These are phyloP conservation scores for Spodoptera litura DNA, from an alignment of 1,140 invertebrate species.

Conservation along the genomic window DNA sequence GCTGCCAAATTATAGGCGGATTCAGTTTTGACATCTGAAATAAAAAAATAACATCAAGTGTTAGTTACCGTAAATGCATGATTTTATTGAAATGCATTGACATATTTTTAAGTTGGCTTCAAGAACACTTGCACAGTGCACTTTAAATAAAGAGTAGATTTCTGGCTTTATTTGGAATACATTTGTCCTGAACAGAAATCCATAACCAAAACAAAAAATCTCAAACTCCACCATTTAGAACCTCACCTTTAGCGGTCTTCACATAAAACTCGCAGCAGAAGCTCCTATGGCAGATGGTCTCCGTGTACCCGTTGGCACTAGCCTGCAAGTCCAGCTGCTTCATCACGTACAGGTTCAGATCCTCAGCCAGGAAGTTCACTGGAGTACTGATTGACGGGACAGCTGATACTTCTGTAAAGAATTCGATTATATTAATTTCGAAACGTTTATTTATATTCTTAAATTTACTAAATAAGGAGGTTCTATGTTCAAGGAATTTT, in stretches of 20 bases:
- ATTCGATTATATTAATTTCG: background rate
- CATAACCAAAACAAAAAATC: background rate
- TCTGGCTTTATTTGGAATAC: no score
- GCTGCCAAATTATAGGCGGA: conserved; percentile 70
- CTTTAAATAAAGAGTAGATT: no score
- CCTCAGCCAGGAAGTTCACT: conserved; percentile 48
- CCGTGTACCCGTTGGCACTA: conserved; percentile 53
- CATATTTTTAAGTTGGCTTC: no score
- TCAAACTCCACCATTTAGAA: background rate
- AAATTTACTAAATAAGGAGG: no score
- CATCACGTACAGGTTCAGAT: conserved; percentile 62
- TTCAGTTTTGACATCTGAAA: conserved; percentile 53
- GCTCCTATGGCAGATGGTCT: conserved; percentile 65
- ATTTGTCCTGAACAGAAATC: no score
- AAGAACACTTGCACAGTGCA: no score
- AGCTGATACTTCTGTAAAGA: background rate
- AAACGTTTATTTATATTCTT: no score
- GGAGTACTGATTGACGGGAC: background rate
- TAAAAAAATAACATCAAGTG: background rate
- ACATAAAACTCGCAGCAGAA: conserved; percentile 76
- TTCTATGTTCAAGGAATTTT: no score
- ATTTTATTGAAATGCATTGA: no score
- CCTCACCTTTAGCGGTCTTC: conserved; percentile 63
- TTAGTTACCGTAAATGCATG: no score
- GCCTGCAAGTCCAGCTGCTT: conserved; percentile 61